phyloP scores from a whole-genome alignment of 2,888 invertebrate species.

The Dasypogon diadema region DNA sequence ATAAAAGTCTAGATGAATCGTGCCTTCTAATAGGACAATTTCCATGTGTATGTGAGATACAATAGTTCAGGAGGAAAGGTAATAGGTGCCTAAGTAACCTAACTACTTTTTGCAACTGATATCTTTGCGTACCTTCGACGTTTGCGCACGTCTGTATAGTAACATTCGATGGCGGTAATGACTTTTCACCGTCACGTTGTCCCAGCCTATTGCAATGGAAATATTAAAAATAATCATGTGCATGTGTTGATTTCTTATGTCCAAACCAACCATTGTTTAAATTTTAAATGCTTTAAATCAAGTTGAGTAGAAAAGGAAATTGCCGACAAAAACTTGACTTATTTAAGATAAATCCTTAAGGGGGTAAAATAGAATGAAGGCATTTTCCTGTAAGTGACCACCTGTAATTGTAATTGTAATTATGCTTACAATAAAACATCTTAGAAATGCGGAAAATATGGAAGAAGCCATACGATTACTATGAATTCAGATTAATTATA shows the following conservation, averaged over 20 bases:
- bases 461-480: too few relatives aligned
- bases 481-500: too few relatives aligned
- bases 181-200: conserved; percentile 6
- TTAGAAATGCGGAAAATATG: too few relatives aligned
- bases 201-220: background rate
- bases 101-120: conserved; percentile 36
- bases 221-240: background rate
- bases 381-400: too few relatives aligned
- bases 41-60: conserved; percentile 28
- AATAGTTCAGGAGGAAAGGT: conserved; percentile 23
- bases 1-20: conserved; percentile 37
- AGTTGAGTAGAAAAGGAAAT: too few relatives aligned
- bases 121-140: background rate
- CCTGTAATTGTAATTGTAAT: too few relatives aligned
- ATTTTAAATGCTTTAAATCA: too few relatives aligned
- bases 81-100: conserved; percentile 25
- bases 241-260: background rate
- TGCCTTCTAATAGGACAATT: conserved; percentile 26
- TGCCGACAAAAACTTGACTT: too few relatives aligned
- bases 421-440: too few relatives aligned
- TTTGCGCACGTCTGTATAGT: background rate
- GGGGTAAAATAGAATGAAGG: too few relatives aligned
- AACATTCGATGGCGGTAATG: conserved; percentile 10
- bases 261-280: background rate
- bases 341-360: too few relatives aligned